Evolutionary conservation across 2,113 vertebrate genomes (phyloP), one percentile per base, ranked within the genome.

Genomic region (Hippocampus zosterae): DNA sequence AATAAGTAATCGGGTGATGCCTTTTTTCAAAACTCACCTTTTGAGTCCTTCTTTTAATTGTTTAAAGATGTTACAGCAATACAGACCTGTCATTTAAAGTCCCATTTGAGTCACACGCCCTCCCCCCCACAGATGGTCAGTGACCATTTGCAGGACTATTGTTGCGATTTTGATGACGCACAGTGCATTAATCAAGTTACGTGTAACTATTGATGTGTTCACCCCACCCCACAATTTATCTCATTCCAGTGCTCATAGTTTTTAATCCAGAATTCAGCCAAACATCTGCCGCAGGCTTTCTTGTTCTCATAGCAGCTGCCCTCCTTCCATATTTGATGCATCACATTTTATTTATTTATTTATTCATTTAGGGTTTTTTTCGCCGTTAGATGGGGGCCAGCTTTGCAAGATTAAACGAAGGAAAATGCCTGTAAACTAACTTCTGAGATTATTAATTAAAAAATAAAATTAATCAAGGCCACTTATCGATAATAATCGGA

Each of bases 11-110:
- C 74, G 69, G 69, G 63, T 61, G 83, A 78, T 78, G 75, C 69
- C 77, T 85, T 86, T 87, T 74, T 64, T 61, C 3, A 68, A 83
- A 77, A 76, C 65, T 64, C 78, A 82, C 74, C 81, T 80, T 75
- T 82, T n/a, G n/a, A n/a, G 72, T 68, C 53, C 69, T 57, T 61
- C 64, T 80, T 74, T 82, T 82, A 80, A 82, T 80, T 72, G 70
- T 71, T 73, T 65, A 55, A 68, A 76, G 80, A 69, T 81, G 77
- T 68, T 67, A 70, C 67, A 73, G 63, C 82, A 86, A 84, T 65
- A 72, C 77, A 59, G 75, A 65, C 37, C 69, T 53, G 42, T 56
- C 70, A 68, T 70, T 55, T 73, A 41, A 44, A 65, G 48, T 70
- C 67, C 67, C 64, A 68, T 78, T 67, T 70, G 67, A 84, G 69